Evolutionary conservation across 1,140 invertebrate genomes (phyloP).

Genomic region (Aculops lycopersici): DNA sequence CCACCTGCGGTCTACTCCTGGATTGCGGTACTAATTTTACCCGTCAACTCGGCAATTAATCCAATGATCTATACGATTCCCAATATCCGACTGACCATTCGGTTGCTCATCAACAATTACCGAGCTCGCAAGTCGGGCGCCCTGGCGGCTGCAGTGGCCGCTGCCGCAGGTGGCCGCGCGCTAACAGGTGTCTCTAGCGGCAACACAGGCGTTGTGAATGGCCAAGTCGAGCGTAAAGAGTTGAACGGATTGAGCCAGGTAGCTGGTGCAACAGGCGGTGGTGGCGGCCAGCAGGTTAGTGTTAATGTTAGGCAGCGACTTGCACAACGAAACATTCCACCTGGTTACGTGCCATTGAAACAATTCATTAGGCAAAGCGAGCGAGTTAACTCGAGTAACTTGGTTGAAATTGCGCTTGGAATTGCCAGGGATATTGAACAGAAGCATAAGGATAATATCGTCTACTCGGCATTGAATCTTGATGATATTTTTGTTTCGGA

Average conservation of each 20-base stretch:
- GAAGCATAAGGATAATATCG: constrained; percentile 11
- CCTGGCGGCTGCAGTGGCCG: neutral
- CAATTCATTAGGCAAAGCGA: constrained; percentile 11
- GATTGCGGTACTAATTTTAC: constrained; percentile 19
- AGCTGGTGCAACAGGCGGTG: neutral
- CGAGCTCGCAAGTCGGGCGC: too few relatives aligned
- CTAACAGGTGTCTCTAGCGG: neutral
- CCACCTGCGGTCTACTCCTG: constrained; percentile 15
- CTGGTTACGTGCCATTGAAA: constrained; percentile 10
- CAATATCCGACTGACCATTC: too few relatives aligned
- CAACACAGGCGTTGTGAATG: neutral
- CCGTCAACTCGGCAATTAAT: constrained; percentile 19
- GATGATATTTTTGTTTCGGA: constrained; percentile 12
- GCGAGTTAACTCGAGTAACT: constrained; percentile 7
- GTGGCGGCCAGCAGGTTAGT: neutral
- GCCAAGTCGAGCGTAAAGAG: neutral
- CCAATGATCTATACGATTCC: constrained; percentile 18
- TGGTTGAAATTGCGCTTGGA: constrained; percentile 11
- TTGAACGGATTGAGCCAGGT: neutral
- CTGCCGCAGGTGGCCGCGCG: neutral
- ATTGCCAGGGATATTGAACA: constrained; percentile 10
- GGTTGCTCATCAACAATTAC: too few relatives aligned
- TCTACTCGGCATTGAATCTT: constrained; percentile 11
- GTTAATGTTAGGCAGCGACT: constrained; percentile 3
- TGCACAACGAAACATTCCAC: constrained; percentile 11